phyloP scores from a whole-genome alignment of 2,797 vertebrate species.

The Myoxocephalus aenaeus region DNA sequence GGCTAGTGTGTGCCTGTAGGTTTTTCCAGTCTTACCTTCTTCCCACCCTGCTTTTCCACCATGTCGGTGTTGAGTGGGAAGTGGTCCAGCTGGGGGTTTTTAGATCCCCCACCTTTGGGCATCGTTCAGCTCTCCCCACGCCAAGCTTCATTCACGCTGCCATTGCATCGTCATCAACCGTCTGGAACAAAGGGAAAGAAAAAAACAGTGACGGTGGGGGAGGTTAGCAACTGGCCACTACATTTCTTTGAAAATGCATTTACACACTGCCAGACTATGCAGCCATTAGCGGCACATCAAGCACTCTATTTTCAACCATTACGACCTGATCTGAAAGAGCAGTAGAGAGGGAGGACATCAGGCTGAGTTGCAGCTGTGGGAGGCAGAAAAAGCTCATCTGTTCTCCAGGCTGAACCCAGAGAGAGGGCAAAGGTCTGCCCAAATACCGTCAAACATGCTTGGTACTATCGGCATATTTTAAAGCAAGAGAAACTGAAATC shows the following conservation, averaged over 20 bases:
- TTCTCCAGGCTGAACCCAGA: conserved; percentile 28
- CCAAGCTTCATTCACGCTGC: conserved; percentile 93
- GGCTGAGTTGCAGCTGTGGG: conserved; percentile 34
- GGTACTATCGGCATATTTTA: conserved; percentile 5
- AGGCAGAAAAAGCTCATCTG: conserved; percentile 39
- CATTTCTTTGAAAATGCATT: conserved; percentile 77
- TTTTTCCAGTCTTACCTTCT: conserved; percentile 89
- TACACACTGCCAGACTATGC: conserved; percentile 66
- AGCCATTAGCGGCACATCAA: conserved; percentile 71
- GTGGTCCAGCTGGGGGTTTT: conserved; percentile 98
- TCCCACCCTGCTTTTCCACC: conserved; percentile 99
- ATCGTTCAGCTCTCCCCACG: conserved; percentile 99
- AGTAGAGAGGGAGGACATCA: conserved; percentile 46
- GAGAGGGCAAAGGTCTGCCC: conserved; percentile 10
- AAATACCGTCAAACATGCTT: conserved; percentile 25
- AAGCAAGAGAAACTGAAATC: conserved; percentile 3
- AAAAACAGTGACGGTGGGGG: conserved; percentile 30
- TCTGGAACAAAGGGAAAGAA: conserved; percentile 80
- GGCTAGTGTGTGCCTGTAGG: conserved; percentile 21
- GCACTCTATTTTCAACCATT: conserved; percentile 70
- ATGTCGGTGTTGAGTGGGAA: conserved; percentile 98
- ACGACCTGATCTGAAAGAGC: conserved; percentile 47
- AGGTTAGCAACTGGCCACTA: conserved; percentile 74
- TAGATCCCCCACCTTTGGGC: conserved; percentile 99
- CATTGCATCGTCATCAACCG: conserved; percentile 97